These are phyloP conservation scores for Contarinia nasturtii DNA, from an alignment of 1,140 invertebrate species.

Conservation along the genomic window DNA sequence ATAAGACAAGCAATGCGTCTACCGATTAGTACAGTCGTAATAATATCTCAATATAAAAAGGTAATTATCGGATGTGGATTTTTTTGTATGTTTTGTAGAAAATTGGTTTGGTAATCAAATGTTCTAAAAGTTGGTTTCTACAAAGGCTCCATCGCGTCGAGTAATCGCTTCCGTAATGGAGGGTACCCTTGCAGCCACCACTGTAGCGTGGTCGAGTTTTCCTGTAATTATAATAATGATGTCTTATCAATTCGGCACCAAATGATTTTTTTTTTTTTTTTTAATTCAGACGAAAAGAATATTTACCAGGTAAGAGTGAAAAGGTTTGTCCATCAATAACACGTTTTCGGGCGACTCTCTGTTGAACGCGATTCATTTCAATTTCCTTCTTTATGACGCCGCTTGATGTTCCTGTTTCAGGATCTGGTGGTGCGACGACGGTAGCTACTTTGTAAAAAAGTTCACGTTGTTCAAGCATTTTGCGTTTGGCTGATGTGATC, in stretches of 20 bases:
- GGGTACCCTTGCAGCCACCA: conserved; percentile 64
- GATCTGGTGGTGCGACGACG: not conserved
- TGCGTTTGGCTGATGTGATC: conserved; percentile 56
- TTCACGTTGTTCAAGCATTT: conserved; percentile 62
- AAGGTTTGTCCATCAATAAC: conserved; percentile 17
- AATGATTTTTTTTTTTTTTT: no score
- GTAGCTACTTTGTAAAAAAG: conserved; percentile 46
- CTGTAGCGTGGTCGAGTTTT: conserved; percentile 82
- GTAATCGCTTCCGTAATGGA: not conserved
- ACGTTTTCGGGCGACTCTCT: conserved; percentile 35
- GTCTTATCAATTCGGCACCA: conserved; percentile 27
- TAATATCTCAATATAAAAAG: no score
- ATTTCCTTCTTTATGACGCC: conserved; percentile 24
- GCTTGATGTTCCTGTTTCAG: conserved; percentile 49
- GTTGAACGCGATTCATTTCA: conserved; percentile 23
- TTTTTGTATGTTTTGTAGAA: no score
- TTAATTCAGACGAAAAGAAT: not conserved
- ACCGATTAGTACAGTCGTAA: no score
- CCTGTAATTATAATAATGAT: conserved; percentile 42
- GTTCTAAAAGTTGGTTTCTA: not conserved
- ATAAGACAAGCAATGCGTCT: no score
- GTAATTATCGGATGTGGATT: no score
- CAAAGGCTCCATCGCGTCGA: not conserved
- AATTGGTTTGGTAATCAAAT: no score
- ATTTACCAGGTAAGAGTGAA: conserved; percentile 63